Percentiles rank a stretch among this genome's conserved stretches.
These are phyloP conservation scores for Sanderia malayensis DNA, from an alignment of 30 jellyfish, hydroid and myxozoan species.

Conservation along the genomic window DNA sequence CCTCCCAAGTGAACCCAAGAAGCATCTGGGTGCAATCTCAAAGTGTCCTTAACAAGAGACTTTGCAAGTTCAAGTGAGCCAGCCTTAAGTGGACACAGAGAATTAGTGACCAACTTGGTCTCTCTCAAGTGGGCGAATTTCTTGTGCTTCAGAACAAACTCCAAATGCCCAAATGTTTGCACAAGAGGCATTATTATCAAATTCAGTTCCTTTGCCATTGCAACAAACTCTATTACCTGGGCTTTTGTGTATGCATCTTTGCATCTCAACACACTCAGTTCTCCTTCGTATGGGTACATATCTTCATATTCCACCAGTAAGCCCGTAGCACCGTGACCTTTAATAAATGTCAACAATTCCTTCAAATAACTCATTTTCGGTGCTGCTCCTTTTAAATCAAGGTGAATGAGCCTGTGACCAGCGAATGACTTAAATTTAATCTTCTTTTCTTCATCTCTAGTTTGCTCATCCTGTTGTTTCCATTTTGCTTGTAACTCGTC, in stretches of 20 bases:
- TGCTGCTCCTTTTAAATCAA: slow-evolving; percentile 93
- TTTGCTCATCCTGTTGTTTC: background rate
- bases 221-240: slow-evolving; percentile 47
- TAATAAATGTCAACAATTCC: slow-evolving; percentile 45
- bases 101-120: slow-evolving; percentile 46
- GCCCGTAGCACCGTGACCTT: slow-evolving; percentile 76
- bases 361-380: slow-evolving; percentile 67
- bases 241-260: slow-evolving; percentile 71
- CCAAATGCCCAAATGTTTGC: slow-evolving; percentile 96
- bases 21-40: slow-evolving; percentile 64
- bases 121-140: slow-evolving; percentile 67
- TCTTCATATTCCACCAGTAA: slow-evolving; percentile 88
- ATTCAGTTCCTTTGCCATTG: slow-evolving; percentile 54
- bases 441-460: background rate
- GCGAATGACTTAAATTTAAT: slow-evolving; percentile 20
- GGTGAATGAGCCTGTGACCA: slow-evolving; percentile 79
- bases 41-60: slow-evolving; percentile 47
- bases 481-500: background rate
- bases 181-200: slow-evolving; percentile 73
- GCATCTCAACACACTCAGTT: slow-evolving; percentile 40
- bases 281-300: slow-evolving; percentile 79
- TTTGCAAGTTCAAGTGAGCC: slow-evolving; percentile 47
- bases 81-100: slow-evolving; percentile 75
- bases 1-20: slow-evolving; percentile 94
- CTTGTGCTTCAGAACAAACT: slow-evolving; percentile 83